phyloP scores from a whole-genome alignment of 2,113 vertebrate genomes.

The Barnardius zonarius region DNA sequence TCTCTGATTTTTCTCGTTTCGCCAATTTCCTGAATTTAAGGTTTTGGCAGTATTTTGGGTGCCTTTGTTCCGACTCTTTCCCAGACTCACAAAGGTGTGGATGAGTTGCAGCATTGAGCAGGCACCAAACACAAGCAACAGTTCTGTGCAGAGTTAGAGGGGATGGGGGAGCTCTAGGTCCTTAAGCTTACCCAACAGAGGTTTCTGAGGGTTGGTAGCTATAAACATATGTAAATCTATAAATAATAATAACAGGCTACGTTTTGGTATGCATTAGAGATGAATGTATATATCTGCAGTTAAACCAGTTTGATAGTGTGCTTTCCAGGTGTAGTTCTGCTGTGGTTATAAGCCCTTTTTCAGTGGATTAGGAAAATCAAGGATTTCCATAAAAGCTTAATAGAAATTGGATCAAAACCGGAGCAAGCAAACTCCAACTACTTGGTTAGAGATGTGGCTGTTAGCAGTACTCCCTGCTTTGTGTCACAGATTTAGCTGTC shows the following conservation, averaged over 20 bases:
- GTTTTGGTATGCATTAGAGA: neutral
- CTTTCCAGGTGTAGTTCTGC: neutral
- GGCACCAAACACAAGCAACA: neutral
- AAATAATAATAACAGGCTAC: neutral
- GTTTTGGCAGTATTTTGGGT: neutral
- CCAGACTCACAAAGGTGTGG: neutral
- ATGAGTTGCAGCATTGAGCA: neutral
- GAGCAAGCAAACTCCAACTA: neutral
- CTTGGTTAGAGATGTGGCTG: neutral
- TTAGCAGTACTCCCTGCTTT: neutral
- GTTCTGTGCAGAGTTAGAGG: neutral
- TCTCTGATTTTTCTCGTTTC: neutral
- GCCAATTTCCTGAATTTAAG: neutral
- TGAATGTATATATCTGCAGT: neutral
- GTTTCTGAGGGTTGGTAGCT: neutral
- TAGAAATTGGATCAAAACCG: neutral
- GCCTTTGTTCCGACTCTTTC: too few relatives aligned
- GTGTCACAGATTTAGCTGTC: slow-evolving; percentile 18
- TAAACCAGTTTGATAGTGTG: neutral
- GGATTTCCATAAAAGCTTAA: neutral
- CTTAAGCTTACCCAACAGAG: neutral
- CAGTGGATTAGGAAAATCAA: neutral
- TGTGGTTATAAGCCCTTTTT: neutral
- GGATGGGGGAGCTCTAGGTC: neutral
- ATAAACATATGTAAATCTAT: neutral